Conservation (phyloP, 2,888 invertebrate species). For the Petrolisthes cinctipes region DNA sequence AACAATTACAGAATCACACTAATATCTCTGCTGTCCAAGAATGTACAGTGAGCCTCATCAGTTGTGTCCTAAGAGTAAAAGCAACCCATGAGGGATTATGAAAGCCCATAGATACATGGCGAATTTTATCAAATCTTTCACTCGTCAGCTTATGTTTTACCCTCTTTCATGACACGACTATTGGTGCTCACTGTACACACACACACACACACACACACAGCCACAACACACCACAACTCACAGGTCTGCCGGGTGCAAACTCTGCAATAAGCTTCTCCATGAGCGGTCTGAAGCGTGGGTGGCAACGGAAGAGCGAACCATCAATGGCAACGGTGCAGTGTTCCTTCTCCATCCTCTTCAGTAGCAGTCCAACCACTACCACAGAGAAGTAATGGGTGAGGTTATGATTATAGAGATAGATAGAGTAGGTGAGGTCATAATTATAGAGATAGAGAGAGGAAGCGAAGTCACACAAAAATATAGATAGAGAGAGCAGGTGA, state of each 20-base stretch:
- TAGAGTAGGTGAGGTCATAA: background rate
- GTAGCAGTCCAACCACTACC: slow-evolving; percentile 72
- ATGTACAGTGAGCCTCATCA: no score
- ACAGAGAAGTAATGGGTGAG: background rate
- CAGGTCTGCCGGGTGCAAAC: slow-evolving; percentile 76
- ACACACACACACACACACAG: background rate
- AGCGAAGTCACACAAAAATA: background rate
- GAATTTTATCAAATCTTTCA: background rate
- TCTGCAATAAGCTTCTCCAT: slow-evolving; percentile 76
- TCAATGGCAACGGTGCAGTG: slow-evolving; percentile 81
- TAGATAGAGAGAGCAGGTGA: background rate
- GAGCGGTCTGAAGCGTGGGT: slow-evolving; percentile 78
- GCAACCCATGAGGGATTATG: background rate
- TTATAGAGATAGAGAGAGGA: background rate
- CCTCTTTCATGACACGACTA: background rate
- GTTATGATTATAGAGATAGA: background rate
- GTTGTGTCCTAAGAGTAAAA: no score
- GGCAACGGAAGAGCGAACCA: slow-evolving; percentile 82
- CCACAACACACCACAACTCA: slow-evolving; percentile 67
- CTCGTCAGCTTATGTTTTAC: background rate
- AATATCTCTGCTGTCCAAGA: no score
- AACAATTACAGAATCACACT: no score
- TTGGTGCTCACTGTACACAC: background rate
- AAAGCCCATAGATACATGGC: background rate
- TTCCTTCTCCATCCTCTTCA: slow-evolving; percentile 76